Base-by-base conservation (phyloP, 2,113 vertebrate species). In the Morone saxatilis region DNA sequence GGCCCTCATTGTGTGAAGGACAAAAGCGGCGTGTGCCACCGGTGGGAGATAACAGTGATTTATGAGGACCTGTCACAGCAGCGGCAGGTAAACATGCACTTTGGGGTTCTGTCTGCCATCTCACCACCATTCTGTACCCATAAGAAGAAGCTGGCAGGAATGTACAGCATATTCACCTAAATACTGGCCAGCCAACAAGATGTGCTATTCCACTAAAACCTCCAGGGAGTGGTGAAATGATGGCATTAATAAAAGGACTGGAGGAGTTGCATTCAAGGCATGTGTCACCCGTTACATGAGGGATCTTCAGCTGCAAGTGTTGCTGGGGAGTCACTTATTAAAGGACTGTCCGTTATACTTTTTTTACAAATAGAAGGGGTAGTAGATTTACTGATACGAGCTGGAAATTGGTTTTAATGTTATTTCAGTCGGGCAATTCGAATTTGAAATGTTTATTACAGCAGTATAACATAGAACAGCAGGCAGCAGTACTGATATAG, bases 1-100 rank as follows among this genome's bases (percentile, higher is more conserved):
- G 79, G 89, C 88, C 88, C 88, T 87, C 87, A 88, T 91, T 94
- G 91, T 92, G 88, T 92, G 92, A 94, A 93, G 93, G 94, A 94
- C 93, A 91, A 92, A 94, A 94, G 91, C 77, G 78, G 81, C 84
- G 87, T 86, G 81, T 92, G 93, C 90, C 92, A 94, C 82, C 89
- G 36, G 90, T 89, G 86, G 92, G 94, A 94, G 94, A 93, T 89
- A 93, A 92, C 77, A 1, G 90, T 96, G 95, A 96, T 96, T 96
- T 95, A 96, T 94, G 95, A 95, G 92, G 31, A 56, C 22, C 89
- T 93, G 95, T 94, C 94, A 93, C 47, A 71, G 83, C 75, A 41
- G 82, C 73, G 76, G 91, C 93, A 93, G 91, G 92, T 91, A 92
- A 93, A 93, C 87, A 87, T 81, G 90, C 90, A 82, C 91, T 88